Base-by-base conservation (phyloP, 2,888 invertebrate species). In the Congeria kusceri region DNA sequence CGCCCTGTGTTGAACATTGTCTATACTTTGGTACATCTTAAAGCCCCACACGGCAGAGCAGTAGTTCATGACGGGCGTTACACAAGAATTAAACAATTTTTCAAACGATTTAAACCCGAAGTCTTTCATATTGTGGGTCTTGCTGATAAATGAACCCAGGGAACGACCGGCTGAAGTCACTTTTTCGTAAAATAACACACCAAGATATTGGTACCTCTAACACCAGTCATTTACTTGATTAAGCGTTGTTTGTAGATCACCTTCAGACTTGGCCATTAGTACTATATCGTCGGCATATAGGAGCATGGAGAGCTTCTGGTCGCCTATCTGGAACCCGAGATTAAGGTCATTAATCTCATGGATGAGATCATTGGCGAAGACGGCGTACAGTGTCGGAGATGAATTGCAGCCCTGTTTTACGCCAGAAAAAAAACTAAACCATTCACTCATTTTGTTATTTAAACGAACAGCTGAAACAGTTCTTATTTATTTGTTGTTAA, bases 291-390 rank as follows among this genome's bases (percentile, higher is more conserved):
- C 75, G 9, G 75, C 68, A 49, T 63, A 75, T 46, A 68, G 0
- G 2, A 75, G 59, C 4, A 68, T 56, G 1, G 59, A 68, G 15
- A 80, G 11, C 28, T 39, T 69, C 23, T 7, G 58, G 23, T 67
- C n/a, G n/a, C n/a, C 64, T 1, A 63, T 25, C 9, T 27, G 23
- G n/a, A 81, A 29, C 1, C 63, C 63, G 15, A 65, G 29, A 25
- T 47, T 32, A 66, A 75, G 28, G 75, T 68, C 63, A 32, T 68
- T 57, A 4, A 72, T 46, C n/a, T 56, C 57, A 18, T 46, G 23
- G 11, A 72, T 46, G 13, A 77, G 28, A 69, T 75, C 64, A 32
- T 75, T 57, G 18, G 61, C 39, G 28, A 75, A 69, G 15, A 75
- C 32, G 7, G 68, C 23, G 27, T 63, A 75, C 1, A 68, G 18